Conservation (phyloP, 2,797 vertebrate genomes). For the Clarias laeviceps region DNA sequence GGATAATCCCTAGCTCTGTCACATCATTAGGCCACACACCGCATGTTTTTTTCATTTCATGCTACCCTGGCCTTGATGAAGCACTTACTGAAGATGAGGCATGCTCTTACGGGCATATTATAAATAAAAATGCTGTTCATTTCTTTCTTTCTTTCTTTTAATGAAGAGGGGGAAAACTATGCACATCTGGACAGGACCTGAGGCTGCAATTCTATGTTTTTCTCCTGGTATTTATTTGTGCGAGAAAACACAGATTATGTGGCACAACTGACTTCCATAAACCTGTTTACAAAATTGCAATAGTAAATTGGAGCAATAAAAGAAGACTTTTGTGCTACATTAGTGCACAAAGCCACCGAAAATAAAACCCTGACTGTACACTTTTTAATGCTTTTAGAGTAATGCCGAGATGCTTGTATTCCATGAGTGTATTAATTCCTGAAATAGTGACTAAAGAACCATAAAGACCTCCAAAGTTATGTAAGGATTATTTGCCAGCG, state of each 20-base stretch:
- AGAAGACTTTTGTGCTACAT: conserved; percentile 11
- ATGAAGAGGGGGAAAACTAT: not conserved
- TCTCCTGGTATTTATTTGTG: conserved; percentile 34
- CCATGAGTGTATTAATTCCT: conserved; percentile 32
- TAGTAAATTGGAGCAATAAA: conserved; percentile 12
- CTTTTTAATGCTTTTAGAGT: not conserved
- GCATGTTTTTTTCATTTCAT: not conserved
- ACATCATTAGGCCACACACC: not conserved
- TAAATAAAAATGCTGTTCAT: no score
- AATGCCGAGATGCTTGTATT: not conserved
- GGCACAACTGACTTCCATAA: not conserved
- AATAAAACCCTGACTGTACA: not conserved
- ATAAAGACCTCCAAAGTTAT: not conserved
- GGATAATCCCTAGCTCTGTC: not conserved
- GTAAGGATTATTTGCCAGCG: conserved; percentile 43
- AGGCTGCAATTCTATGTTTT: conserved; percentile 14
- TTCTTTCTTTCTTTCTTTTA: not conserved
- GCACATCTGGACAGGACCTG: no score
- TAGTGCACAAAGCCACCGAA: not conserved
- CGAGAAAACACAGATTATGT: conserved; percentile 10
- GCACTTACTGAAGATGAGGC: not conserved
- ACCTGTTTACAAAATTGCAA: conserved; percentile 4
- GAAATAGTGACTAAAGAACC: conserved; percentile 22
- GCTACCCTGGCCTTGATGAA: not conserved
- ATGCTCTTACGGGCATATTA: not conserved